Evolutionary conservation across 1,140 invertebrate genomes (phyloP), one percentile per base, ranked within the genome.

Genomic region (Aphelenchoides avenae): DNA sequence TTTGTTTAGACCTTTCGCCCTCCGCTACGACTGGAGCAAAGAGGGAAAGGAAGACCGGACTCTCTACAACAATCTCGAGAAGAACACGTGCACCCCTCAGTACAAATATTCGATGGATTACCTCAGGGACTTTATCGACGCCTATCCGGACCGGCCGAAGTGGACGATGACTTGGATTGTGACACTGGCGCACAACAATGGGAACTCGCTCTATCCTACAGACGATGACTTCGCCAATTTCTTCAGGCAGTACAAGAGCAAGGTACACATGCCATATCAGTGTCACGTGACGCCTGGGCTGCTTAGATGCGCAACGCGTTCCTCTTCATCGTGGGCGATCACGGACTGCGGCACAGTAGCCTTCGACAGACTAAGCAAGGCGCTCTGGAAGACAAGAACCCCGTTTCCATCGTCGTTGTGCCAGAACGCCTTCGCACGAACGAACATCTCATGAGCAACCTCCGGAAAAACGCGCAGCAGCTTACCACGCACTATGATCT

Each of bases 321-420:
- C 53, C 11, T 59, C 7, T 57, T 58, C 46, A 4, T 58, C n/a
- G n/a, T n/a, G n/a, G n/a, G n/a, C n/a, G n/a, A n/a, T n/a, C n/a
- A n/a, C n/a, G n/a, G n/a, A n/a, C 15, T 46, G 43, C 37, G 56
- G 56, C 22, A 31, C 22, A 46, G 55, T 4, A n/a, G 15, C 15
- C 34, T 60, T 2, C 1, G 53, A 36, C 5, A 13, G 24, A 58
- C 53, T 0, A 11, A 24, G 9, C 20, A 22, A 9, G 56, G 56
- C 6, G 55, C 57, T 5, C 11, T 30, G 3, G 56, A 58, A 60
- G 56, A 60, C 18, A 60, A 59, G 5, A 58, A 58, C 30, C 56
- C 56, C 6, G 7, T 61, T 20, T 30, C 60, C 3, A 4, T 39
- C 7, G 29, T 58, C 9, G 24, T 41, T 1, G 31, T 58, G 2